These are phyloP conservation scores for Aythya baeri DNA, from an alignment of 2,113 vertebrate genomes.

Conservation along the genomic window DNA sequence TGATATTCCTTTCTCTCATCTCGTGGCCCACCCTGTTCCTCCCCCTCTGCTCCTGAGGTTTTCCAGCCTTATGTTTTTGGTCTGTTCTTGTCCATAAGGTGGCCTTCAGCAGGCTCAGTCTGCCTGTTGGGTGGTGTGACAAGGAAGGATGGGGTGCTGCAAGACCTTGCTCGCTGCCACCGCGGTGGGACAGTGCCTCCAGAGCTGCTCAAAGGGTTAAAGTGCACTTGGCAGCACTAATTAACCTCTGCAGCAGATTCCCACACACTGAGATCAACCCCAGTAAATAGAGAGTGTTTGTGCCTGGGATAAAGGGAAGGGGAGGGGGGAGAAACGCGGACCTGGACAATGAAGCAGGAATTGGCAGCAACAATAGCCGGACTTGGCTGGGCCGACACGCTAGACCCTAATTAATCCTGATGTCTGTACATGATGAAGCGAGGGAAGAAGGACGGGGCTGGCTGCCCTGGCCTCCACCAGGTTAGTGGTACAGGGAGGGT, in stretches of 20 bases:
- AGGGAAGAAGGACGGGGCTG: not conserved
- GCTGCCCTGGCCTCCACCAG: not conserved
- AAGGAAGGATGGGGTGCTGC: not conserved
- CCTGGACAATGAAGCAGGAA: conserved; percentile 35
- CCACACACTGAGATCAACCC: conserved; percentile 39
- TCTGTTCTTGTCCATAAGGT: not conserved
- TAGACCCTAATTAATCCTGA: conserved; percentile 47
- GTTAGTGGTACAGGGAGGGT: not conserved
- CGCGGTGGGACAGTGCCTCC: not conserved
- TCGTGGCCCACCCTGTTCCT: not conserved
- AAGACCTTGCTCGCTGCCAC: not conserved
- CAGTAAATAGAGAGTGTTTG: not conserved
- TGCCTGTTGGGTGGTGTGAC: too few species aligned
- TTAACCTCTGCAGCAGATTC: conserved; percentile 60
- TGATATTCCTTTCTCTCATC: not conserved
- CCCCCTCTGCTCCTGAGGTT: not conserved
- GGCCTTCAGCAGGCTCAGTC: not conserved
- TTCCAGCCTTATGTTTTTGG: not conserved
- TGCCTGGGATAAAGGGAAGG: conserved; percentile 14
- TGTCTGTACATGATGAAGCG: not conserved
- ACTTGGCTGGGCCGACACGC: not conserved
- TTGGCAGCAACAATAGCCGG: conserved; percentile 51
- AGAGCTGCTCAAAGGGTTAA: conserved; percentile 46
- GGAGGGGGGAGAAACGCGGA: not conserved
- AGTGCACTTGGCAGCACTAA: conserved; percentile 28